Evolutionary conservation across 1,140 invertebrate species (phyloP), one percentile per base, ranked within the genome.

Genomic region (Periplaneta americana): DNA sequence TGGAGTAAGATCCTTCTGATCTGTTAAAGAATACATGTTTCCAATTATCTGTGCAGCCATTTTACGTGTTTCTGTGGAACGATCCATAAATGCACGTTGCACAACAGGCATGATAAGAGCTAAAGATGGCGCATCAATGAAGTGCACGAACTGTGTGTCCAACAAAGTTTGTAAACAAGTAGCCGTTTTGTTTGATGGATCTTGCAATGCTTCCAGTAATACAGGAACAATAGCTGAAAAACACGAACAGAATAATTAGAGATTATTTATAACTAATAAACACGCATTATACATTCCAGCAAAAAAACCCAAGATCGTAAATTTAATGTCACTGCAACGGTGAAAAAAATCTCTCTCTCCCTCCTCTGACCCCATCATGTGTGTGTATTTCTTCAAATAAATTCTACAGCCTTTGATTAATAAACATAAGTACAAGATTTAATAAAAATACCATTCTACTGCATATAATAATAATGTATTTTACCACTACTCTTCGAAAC

Each of bases 31-130:
- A 89, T 99, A 99, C 97, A 99, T 99, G 88, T 99, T 99, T 74
- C 98, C 98, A 85, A 99, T 99, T 86, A 99, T 99, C 89, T 97
- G 96, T n/a, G 98, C 97, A 33, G 98, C 97, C 97, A 99, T 99
- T 91, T 99, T 98, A 85, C 98, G 91, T 0, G 97, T 99, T 89
- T 99, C 98, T 0, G 98, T 99, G 11, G 97, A 97, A 79, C 98
- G 91, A 89, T 99, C 98, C 89, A 98, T 95, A 88, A 99, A 99
- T 11, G 98, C 98, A 84, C 98, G 89, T 88, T 99, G 96, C 31
- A 99, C 97, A 0, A 99, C 98, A 1, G 98, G 98, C 98, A 99
- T 99, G 83, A 99, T 99, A 22, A 99, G 90, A 82, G 99, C 98
- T 8, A 99, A 91, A 0, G 98, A 99, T 1, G 98, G 98, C 9